Percentiles rank a stretch among this genome's conserved stretches.
Conservation (phyloP, 2,797 vertebrate species). For the Dipus sagitta region DNA sequence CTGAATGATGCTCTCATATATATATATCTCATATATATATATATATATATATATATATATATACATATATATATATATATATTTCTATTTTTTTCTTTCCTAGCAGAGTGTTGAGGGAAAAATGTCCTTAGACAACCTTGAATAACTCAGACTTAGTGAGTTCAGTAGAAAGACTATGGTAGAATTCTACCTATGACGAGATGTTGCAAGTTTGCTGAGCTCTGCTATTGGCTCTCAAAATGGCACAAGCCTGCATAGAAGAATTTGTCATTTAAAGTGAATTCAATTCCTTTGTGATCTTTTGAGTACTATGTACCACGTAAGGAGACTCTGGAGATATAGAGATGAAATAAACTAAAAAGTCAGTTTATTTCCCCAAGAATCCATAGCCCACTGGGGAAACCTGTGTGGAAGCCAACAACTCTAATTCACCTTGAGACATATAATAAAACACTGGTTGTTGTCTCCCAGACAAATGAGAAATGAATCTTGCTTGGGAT, state of each 20-base stretch:
- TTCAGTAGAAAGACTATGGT: not conserved
- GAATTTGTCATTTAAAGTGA: not conserved
- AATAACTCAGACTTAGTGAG: not conserved
- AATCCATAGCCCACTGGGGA: not conserved
- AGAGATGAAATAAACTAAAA: not conserved
- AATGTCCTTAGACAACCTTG: not conserved
- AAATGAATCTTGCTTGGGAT: not conserved
- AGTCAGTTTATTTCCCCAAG: not conserved
- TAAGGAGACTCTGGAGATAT: not conserved
- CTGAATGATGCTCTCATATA: not conserved
- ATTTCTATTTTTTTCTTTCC: not conserved
- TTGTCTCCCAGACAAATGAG: not conserved
- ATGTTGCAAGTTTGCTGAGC: not conserved
- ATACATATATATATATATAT: no score
- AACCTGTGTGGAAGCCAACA: not conserved
- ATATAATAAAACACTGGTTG: not conserved
- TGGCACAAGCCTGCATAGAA: not conserved
- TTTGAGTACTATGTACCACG: not conserved
- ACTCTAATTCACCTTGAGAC: not conserved
- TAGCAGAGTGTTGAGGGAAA: not conserved
- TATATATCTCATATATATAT: no score
- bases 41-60: no score
- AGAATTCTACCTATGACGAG: not conserved
- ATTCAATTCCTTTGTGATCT: not conserved
- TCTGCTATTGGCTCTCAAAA: not conserved